Conservation (phyloP, 2,797 vertebrate species). For the Fringilla coelebs region DNA sequence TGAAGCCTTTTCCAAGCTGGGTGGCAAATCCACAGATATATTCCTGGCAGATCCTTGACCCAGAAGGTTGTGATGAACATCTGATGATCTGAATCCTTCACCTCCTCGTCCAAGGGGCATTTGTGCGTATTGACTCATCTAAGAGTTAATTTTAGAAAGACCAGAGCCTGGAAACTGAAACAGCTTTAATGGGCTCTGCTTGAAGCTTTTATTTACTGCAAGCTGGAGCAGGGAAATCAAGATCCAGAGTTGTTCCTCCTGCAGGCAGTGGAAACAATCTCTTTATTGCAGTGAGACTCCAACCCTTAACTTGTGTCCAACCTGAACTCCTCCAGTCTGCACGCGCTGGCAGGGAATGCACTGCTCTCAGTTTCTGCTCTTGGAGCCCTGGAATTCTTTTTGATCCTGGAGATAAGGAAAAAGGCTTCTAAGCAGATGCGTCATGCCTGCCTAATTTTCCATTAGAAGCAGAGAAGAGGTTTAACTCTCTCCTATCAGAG, state of each 20-base stretch:
- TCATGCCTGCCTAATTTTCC: conserved; percentile 60
- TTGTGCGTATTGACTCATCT: background rate
- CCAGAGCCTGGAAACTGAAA: background rate
- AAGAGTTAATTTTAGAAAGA: background rate
- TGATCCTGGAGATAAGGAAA: conserved; percentile 56
- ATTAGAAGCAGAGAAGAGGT: background rate
- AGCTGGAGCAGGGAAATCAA: background rate
- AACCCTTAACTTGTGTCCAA: background rate
- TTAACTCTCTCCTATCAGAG: conserved; percentile 37
- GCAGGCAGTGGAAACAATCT: background rate
- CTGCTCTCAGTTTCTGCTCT: conserved; percentile 37
- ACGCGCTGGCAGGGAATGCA: background rate
- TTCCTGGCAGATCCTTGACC: background rate
- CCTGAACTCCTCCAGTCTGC: conserved; percentile 26
- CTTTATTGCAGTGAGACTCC: conserved; percentile 4
- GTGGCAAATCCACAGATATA: background rate
- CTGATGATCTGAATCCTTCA: background rate
- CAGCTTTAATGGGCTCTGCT: background rate
- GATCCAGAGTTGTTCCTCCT: background rate
- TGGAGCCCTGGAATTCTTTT: conserved; percentile 50
- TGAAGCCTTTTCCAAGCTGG: background rate
- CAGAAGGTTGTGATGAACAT: background rate
- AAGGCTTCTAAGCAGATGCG: conserved; percentile 50
- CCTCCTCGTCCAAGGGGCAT: background rate
- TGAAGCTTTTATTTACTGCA: conserved; percentile 20